These are phyloP conservation scores for Craseonycteris thonglongyai DNA, from an alignment of 2,113 vertebrate genomes.

Conservation along the genomic window DNA sequence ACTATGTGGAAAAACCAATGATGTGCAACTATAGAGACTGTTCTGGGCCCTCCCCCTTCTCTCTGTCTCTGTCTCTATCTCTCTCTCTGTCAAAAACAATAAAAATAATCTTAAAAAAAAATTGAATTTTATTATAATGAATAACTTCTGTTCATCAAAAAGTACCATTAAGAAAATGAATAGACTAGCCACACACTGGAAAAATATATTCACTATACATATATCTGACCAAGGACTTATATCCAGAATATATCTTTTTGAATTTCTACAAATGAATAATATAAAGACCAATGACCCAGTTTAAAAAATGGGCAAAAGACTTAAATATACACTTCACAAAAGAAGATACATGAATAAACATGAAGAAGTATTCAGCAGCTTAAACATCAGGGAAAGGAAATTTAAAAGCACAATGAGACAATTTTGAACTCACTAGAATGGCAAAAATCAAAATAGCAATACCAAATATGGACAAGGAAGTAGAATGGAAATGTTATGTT, in stretches of 20 bases:
- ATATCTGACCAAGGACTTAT: not conserved
- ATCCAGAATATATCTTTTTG: conserved; percentile 2
- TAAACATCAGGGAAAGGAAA: not conserved
- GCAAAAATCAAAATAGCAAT: not conserved
- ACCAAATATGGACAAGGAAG: not conserved
- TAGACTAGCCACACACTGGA: not conserved
- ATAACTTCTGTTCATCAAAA: conserved; percentile 1
- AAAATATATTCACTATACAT: not conserved
- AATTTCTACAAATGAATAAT: not conserved
- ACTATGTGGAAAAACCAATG: too few relatives aligned
- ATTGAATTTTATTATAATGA: not conserved
- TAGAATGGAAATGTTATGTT: not conserved
- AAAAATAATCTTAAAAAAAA: too few relatives aligned
- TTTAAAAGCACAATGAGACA: not conserved
- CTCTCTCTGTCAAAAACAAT: too few relatives aligned
- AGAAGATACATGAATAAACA: not conserved
- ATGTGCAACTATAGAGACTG: too few relatives aligned
- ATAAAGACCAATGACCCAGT: not conserved
- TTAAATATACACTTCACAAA: not conserved
- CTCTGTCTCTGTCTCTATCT: too few relatives aligned
- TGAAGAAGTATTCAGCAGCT: not conserved
- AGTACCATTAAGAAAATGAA: conserved; percentile 2
- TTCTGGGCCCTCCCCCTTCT: too few relatives aligned
- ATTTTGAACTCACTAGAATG: not conserved
- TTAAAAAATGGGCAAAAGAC: not conserved